Conservation (phyloP, 1,140 invertebrate species). For the Dysdera silvatica region DNA sequence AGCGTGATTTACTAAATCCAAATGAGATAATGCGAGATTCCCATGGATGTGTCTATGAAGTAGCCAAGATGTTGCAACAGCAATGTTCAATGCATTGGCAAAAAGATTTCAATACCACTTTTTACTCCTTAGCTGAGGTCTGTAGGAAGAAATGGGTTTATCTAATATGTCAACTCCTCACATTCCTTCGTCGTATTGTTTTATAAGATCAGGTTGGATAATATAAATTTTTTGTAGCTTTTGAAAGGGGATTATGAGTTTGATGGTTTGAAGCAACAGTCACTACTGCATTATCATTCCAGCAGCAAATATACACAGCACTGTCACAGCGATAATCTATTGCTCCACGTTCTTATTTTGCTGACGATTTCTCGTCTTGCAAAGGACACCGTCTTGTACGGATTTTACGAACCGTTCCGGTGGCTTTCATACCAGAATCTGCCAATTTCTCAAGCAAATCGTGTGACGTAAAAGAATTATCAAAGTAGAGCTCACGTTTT, state of each 20-base stretch:
- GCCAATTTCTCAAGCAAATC: conserved; percentile 1
- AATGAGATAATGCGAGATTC: no score
- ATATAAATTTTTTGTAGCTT: neutral
- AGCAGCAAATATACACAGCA: neutral
- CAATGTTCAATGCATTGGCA: neutral
- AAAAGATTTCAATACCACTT: neutral
- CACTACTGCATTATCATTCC: neutral
- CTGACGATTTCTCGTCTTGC: neutral
- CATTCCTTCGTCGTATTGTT: neutral
- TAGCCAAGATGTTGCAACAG: neutral
- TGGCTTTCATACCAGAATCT: neutral
- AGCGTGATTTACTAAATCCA: no score
- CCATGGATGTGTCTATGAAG: neutral
- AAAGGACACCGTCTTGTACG: neutral
- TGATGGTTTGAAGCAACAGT: neutral
- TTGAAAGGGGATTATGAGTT: neutral
- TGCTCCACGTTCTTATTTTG: neutral
- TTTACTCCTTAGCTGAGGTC: neutral
- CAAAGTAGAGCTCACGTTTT: neutral
- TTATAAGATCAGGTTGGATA: neutral
- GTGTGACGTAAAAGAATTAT: conserved; percentile 10
- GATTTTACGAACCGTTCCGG: neutral
- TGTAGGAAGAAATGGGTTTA: neutral
- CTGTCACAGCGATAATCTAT: neutral
- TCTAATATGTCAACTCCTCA: neutral